Evolutionary conservation across 2,113 vertebrate species (phyloP).

Genomic region (Ariopsis seemanni): DNA sequence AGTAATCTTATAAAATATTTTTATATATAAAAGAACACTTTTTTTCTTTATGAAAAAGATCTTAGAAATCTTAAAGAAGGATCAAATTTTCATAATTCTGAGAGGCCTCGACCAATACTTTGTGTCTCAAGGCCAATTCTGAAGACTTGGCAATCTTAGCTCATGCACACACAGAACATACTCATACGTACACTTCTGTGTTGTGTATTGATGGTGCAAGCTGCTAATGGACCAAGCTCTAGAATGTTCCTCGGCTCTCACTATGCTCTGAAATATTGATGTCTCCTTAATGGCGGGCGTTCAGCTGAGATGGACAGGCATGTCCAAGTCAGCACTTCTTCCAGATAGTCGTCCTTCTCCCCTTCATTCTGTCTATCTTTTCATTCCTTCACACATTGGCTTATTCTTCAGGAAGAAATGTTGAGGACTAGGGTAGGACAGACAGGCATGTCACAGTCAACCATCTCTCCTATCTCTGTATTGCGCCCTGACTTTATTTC

Average conservation of each 20-base stretch:
- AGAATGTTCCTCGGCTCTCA: slow-evolving; percentile 74
- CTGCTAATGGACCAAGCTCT: slow-evolving; percentile 71
- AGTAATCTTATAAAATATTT: not conserved
- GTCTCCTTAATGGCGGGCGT: slow-evolving; percentile 74
- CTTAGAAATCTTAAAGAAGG: not conserved
- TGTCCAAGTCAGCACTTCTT: slow-evolving; percentile 45
- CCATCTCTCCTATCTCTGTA: not conserved
- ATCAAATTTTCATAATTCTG: not conserved
- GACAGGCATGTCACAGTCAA: not conserved
- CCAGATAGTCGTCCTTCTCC: not conserved
- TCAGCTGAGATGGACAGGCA: slow-evolving; percentile 32
- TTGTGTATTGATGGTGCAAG: slow-evolving; percentile 67
- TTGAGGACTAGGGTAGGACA: not conserved
- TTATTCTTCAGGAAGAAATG: not conserved
- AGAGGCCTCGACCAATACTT: not conserved
- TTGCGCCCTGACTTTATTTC: not conserved
- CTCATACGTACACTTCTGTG: not conserved
- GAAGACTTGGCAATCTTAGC: not conserved
- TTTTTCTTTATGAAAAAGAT: not conserved
- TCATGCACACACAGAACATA: not conserved
- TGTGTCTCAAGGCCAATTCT: not conserved
- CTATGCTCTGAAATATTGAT: slow-evolving; percentile 94
- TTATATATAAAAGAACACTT: not conserved
- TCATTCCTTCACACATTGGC: slow-evolving; percentile 25
- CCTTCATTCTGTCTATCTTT: not conserved